Conservation (phyloP, 2,113 vertebrate genomes). For the Hemichromis elongatus region DNA sequence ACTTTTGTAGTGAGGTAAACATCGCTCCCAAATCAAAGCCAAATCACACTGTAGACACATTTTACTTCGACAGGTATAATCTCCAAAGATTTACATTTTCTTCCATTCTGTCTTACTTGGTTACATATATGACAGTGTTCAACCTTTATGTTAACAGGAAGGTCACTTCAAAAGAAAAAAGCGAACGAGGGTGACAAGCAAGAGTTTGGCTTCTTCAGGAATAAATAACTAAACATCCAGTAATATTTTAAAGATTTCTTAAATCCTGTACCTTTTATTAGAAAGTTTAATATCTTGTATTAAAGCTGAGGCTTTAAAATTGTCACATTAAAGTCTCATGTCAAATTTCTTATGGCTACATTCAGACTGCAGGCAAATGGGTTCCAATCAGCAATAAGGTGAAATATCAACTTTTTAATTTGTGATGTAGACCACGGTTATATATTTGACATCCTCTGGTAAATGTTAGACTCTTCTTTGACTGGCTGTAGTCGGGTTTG, state of each 20-base stretch:
- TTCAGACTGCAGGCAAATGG: background rate
- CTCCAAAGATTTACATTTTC: conserved; percentile 45
- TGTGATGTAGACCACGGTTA: background rate
- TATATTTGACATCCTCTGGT: background rate
- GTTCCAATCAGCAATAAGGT: background rate
- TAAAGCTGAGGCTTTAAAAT: background rate
- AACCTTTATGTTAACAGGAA: background rate
- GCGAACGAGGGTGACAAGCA: background rate
- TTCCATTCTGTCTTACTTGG: background rate
- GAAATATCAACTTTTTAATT: background rate
- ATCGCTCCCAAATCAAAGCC: conserved; percentile 12
- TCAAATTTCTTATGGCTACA: background rate
- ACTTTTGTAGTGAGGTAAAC: background rate
- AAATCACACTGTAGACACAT: conserved; percentile 30
- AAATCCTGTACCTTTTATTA: background rate
- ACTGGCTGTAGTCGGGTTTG: background rate
- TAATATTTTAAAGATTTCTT: background rate
- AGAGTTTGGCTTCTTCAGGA: background rate
- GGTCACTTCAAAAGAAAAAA: background rate
- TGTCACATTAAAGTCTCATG: background rate
- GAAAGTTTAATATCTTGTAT: background rate
- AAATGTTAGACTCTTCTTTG: background rate
- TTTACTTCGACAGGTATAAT: conserved; percentile 21
- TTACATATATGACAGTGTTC: background rate
- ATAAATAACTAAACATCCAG: background rate